These are phyloP conservation scores for Prosapia bicincta DNA, from an alignment of 2,888 invertebrate genomes.

Conservation along the genomic window DNA sequence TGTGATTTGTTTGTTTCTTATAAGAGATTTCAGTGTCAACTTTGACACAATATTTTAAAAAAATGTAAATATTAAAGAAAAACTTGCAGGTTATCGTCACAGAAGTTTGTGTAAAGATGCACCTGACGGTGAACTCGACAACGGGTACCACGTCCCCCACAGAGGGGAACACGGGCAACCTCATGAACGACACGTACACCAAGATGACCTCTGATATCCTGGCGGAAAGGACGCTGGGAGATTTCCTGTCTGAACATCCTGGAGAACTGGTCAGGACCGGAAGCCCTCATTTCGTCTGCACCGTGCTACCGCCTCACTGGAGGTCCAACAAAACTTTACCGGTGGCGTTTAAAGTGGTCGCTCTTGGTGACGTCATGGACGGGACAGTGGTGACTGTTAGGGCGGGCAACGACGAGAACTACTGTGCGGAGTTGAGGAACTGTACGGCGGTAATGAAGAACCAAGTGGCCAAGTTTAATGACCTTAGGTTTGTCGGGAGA, in stretches of 20 bases:
- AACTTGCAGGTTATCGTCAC: not conserved
- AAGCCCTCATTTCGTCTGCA: conserved; percentile 93
- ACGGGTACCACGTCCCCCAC: conserved; percentile 60
- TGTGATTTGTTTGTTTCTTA: not conserved
- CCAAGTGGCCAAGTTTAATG: conserved; percentile 98
- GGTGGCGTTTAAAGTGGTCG: conserved; percentile 94
- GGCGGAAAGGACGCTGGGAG: conserved; percentile 81
- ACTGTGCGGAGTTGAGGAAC: conserved; percentile 92
- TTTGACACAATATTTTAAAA: not conserved
- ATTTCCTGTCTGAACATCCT: conserved; percentile 85
- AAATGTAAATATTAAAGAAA: not conserved
- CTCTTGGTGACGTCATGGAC: conserved; percentile 90
- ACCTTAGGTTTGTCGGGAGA: conserved; percentile 96
- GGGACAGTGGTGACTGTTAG: conserved; percentile 94
- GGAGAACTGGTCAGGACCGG: conserved; percentile 90
- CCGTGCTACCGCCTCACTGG: conserved; percentile 94
- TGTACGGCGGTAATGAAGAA: conserved; percentile 96
- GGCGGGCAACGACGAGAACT: conserved; percentile 98
- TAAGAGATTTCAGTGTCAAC: no score
- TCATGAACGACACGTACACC: conserved; percentile 75
- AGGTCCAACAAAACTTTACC: conserved; percentile 97
- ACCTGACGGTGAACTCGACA: conserved; percentile 50
- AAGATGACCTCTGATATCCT: conserved; percentile 89
- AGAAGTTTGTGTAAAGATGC: conserved; percentile 42
- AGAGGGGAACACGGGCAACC: conserved; percentile 61